Evolutionary conservation across 2,797 vertebrate species (phyloP), one percentile per base, ranked within the genome.

Genomic region (Neosilurus hyrtlii): DNA sequence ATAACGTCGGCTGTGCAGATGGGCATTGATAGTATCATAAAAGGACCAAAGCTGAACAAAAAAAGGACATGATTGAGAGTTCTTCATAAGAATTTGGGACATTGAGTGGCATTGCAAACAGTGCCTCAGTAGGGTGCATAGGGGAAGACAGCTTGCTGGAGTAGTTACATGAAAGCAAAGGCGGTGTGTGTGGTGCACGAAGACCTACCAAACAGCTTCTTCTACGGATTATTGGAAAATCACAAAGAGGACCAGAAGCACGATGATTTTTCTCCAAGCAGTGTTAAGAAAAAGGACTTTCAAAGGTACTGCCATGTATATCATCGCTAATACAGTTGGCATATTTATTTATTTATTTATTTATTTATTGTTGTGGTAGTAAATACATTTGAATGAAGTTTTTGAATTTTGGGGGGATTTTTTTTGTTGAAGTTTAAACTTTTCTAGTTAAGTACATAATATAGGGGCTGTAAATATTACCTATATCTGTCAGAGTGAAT

Each of bases 261-360:
- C 89, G 67, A 94, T 95, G 94, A 93, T 95, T 89, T 95, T 94
- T 87, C 91, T 95, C 87, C 94, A 95, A 90, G 90, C 94, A 5
- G 92, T 95, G 43, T 88, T 95, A 84, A 94, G 92, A 87, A 93
- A 92, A 89, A 89, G 93, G 88, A 91, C 93, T 56, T 92, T 90
- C 59, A 94, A 93, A 95, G 94, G 94, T 95, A 94, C 88, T 73
- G 35, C n/a, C n/a, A 43, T 9, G 8, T 14, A 51, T 63, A 2
- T 49, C 9, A 63, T 77, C 49, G 35, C n/a, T 43, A 43, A 35
- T 62, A 10, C 22, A 35, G 16, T 35, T 30, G 11, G 4, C 22
- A 14, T 51, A 51, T 7, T 30, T 66, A 35, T 26, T 63, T 63
- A 22, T 9, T 22, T 57, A 7, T 9, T 22, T 57, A 7, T 49